Base-by-base conservation (phyloP, 1,140 invertebrate species). In the Chelonus insularis region DNA sequence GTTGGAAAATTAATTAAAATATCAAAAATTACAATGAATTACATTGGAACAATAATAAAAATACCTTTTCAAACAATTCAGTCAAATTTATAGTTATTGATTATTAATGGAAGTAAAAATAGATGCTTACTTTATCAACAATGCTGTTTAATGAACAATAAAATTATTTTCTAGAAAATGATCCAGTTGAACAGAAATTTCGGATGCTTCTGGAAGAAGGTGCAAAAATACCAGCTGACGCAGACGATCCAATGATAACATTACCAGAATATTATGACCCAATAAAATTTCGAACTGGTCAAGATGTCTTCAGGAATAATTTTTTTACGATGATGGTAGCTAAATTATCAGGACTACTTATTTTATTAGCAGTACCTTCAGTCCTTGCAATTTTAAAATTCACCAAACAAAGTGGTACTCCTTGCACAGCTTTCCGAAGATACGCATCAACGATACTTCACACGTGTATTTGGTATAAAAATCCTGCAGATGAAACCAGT, bases 381-480 rank as follows among this genome's bases (percentile, higher is more conserved):
- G 88, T 91, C 60, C 73, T 91, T 0, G 78, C 84, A 1, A 84
- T 92, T 20, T 77, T 93, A 0, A 80, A 86, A 18, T 85, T 86
- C 18, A 89, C 90, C 0, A 82, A 85, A 16, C 87, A 88, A 65
- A 91, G 90, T 25, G 84, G 84, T 16, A 86, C 83, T 2, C 72
- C 83, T 0, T 83, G 83, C 16, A 84, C 84, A 0, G 88, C 93
- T 0, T 93, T 92, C 73, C 86, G 84, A 39, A 83, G 94, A 66
- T 95, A 95, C 71, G 71, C 90, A 1, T 85, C 75, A 1, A 81
- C 80, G 0, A 71, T 90, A 37, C 76, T 87, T 2, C 90, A 94
- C 67, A 86, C 89, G 12, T 74, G 86, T 1, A 70, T 85, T 1
- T 96, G 93, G 93, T 92, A 91, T 66, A 77, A 84, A 9, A 78